Base-by-base conservation (phyloP, 2,113 vertebrate species). In the Sisor rabdophorus region DNA sequence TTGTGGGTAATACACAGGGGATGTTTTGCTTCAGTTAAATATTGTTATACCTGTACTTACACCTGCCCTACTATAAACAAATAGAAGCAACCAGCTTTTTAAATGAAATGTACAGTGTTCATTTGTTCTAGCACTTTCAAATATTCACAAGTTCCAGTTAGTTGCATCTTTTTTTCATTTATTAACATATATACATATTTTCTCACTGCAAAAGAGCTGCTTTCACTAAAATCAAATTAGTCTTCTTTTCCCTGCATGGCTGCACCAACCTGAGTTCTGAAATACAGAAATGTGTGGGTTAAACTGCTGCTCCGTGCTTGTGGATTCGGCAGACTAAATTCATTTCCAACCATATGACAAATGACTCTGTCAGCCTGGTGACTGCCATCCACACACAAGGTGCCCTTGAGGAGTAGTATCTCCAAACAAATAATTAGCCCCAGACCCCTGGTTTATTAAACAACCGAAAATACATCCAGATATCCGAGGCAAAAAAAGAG, bases 331-430 rank as follows among this genome's bases (percentile, higher is more conserved):
- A 84, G 80, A 81, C 80, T 85, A 82, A 87, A 91, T 89, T 86
- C 82, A 83, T 50, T 79, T 84, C 81, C 81, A 81, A 30, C 80
- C 52, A 0, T 84, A 85, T 91, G 89, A 91, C 84, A 87, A 90
- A 90, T 82, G 86, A 86, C 83, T 85, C 82, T 88, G 89, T 90
- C 87, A 89, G 74, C 79, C 73, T 77, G 60, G 60, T 15, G 84
- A 63, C 87, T 75, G 84, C 83, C 81, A 60, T 74, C 77, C 76
- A 81, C 85, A 83, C 85, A 85, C 72, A 89, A 90, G 86, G 89
- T 89, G 88, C 84, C 89, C 87, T 90, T 89, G 36, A 72, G 60
- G 68, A 59, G 68, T 24, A 60, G 58, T 47, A 47, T 55, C 76
- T 65, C 59, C 69, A 78, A 64, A 78, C 76, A 78, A 78, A 78